A percentile compares a stretch with the other conserved stretches of the same genome.
phyloP scores from a whole-genome alignment of 2,797 vertebrate species.

The Bradypodion pumilum region DNA sequence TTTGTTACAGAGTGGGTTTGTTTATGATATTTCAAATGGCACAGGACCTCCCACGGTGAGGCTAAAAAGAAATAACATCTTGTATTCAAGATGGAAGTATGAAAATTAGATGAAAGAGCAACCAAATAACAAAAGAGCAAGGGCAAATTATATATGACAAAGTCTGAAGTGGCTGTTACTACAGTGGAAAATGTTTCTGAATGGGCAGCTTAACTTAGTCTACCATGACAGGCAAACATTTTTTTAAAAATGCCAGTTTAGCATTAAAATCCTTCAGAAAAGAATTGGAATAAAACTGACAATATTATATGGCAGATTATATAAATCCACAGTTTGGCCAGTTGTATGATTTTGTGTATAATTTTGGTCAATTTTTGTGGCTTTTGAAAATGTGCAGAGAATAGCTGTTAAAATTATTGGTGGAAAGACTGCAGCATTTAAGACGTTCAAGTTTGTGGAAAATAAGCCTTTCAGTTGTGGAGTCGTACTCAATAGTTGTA shows the following conservation, averaged over 20 bases:
- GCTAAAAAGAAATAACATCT: background rate
- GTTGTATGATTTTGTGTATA: background rate
- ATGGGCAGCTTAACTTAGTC: background rate
- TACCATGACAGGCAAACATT: too few relatives aligned
- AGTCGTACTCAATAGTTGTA: slow-evolving; percentile 7
- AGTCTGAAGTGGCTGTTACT: background rate
- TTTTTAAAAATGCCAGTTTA: background rate
- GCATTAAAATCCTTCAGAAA: background rate
- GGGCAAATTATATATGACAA: too few relatives aligned
- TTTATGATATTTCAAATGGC: background rate
- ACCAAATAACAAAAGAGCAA: background rate
- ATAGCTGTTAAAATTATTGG: background rate
- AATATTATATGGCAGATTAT: background rate
- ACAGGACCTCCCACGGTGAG: background rate
- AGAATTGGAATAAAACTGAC: background rate
- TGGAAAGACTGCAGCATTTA: background rate
- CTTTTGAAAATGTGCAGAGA: background rate
- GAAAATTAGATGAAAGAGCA: background rate
- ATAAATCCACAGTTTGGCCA: background rate
- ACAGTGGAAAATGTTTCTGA: background rate
- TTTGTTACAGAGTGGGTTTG: background rate
- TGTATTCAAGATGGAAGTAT: background rate
- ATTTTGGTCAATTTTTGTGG: background rate
- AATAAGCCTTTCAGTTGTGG: background rate
- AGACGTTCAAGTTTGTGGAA: background rate